Evolutionary conservation across 2,888 invertebrate species (phyloP), one percentile per base, ranked within the genome.

Genomic region (Balanococcus diminutus): DNA sequence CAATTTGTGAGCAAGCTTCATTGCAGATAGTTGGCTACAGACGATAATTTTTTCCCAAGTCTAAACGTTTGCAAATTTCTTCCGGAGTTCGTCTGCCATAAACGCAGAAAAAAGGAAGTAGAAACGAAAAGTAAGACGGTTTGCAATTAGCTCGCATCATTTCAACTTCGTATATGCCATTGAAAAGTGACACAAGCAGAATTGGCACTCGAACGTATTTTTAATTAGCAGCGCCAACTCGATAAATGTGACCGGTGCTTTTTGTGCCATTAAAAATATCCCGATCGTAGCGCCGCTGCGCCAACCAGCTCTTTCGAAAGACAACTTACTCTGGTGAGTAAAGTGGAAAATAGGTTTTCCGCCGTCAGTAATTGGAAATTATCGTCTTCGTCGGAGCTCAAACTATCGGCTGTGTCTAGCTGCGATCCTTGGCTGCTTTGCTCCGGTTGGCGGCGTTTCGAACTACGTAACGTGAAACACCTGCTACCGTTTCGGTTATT

Each of bases 361-460:
- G 96, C 96, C 1, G 96, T 96, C 88, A 97, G 92, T 88, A 96
- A 93, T 90, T 97, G 96, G 91, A 97, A 97, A 88, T 96, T 96
- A 89, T 97, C 97, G 89, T 96, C 96, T 90, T 96, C 94, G 87
- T 96, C 94, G 81, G 96, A 96, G 90, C 96, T 96, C 87, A 96
- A 92, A 87, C 96, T 96, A 90, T 96, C 96, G 89, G 94, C 93
- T 36, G 92, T 89, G 25, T 92, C 92, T 82, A 92, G 89, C 87
- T 91, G 93, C 87, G 94, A 92, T 31, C 92, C 42, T 9, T 67
- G 61, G n/a, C 81, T 79, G 25, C 81, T 36, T 14, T 82, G 86
- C 91, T 67, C 95, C 25, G 87, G 87, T n/a, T 87, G 87, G 11
- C 88, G 88, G 32, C 88, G 95, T 87, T 95, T 91, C 28, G 94